A percentile compares a stretch with the other conserved stretches of the same genome.
Conservation (phyloP, 2,888 invertebrate genomes). For the Desoria tigrina region DNA sequence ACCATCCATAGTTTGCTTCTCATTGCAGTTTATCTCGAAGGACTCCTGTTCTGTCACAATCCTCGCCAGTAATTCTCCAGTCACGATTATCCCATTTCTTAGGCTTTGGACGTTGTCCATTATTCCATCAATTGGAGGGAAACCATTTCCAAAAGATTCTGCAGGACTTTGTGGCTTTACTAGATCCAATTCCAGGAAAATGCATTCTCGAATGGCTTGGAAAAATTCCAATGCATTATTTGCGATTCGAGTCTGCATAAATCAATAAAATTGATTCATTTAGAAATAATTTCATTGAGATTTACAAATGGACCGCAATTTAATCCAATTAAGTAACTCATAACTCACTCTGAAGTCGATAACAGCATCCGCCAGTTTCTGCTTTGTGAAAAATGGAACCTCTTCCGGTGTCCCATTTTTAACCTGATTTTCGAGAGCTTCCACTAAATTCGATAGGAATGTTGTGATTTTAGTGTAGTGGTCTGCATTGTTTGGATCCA, state of each 20-base stretch:
- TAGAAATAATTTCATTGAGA: not conserved
- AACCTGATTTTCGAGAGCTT: not conserved
- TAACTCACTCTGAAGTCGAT: too few relatives aligned
- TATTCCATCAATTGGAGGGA: too few relatives aligned
- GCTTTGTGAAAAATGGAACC: too few relatives aligned
- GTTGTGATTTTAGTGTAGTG: not conserved
- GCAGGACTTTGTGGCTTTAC: constrained; percentile 22
- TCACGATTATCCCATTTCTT: constrained; percentile 7
- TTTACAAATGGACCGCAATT: too few relatives aligned
- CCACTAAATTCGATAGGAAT: constrained; percentile 6
- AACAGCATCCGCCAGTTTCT: too few relatives aligned
- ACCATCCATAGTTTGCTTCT: constrained; percentile 33
- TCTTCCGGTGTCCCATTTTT: too few relatives aligned
- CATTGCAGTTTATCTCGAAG: constrained; percentile 25
- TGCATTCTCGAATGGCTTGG: constrained; percentile 24
- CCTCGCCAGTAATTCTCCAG: constrained; percentile 20
- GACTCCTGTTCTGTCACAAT: constrained; percentile 28
- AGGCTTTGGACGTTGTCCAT: constrained; percentile 27
- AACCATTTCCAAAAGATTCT: too few relatives aligned
- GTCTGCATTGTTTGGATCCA: constrained; percentile 10
- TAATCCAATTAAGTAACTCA: too few relatives aligned
- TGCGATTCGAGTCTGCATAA: not conserved
- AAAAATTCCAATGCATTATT: constrained; percentile 33
- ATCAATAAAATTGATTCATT: not conserved
- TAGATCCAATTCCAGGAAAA: constrained; percentile 26